phyloP scores from a whole-genome alignment of 2,113 vertebrate genomes.

The Sinocyclocheilus grahami region DNA sequence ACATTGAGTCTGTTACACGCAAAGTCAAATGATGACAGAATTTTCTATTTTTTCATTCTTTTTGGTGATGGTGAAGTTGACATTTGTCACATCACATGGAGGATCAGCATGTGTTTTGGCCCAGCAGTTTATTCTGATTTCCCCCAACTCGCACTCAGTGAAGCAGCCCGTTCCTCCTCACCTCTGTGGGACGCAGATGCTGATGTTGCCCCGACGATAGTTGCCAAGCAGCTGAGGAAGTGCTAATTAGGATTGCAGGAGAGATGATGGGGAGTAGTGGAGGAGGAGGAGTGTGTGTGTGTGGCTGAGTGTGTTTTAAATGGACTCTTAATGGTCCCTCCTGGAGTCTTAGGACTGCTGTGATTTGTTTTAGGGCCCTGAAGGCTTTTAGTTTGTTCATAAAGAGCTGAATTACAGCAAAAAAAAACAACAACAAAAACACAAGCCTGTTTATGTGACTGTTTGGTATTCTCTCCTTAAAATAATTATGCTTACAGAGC shows the following conservation, averaged over 20 bases:
- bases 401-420: slow-evolving; percentile 8
- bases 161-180: neutral
- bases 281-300: neutral
- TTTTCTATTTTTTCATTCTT: neutral
- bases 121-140: neutral
- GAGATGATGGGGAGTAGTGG: slow-evolving; percentile 44
- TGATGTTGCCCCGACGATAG: slow-evolving; percentile 64
- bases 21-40: neutral
- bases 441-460: neutral
- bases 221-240: slow-evolving; percentile 72
- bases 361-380: neutral
- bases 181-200: slow-evolving; percentile 55
- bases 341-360: slow-evolving; percentile 23
- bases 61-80: neutral
- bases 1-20: neutral
- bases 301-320: slow-evolving; percentile 27
- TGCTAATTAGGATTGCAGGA: slow-evolving; percentile 63
- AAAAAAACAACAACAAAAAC: neutral
- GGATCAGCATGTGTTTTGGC: neutral
- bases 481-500: neutral
- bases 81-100: neutral
- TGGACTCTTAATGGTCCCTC: slow-evolving; percentile 29
- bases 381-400: slow-evolving; percentile 16
- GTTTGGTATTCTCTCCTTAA: neutral
- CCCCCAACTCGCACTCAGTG: neutral